Evolutionary conservation across 1,140 invertebrate genomes (phyloP).

Genomic region (Phthorimaea operculella): DNA sequence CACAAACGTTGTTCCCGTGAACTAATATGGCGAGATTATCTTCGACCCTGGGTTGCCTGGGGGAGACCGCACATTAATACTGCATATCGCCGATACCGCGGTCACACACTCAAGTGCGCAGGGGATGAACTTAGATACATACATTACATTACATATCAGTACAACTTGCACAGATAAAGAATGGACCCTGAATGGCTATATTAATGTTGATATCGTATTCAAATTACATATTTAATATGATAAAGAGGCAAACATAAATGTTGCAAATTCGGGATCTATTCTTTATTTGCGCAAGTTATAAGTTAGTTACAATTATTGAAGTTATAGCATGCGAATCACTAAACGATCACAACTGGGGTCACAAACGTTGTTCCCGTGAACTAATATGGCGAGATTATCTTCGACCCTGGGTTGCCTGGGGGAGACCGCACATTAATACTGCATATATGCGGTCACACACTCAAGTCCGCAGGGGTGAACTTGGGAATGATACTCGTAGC

Average conservation of each 20-base stretch:
- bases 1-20: neutral
- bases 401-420: neutral
- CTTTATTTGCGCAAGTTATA: too few relatives aligned
- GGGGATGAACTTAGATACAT: neutral
- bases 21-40: slow-evolving; percentile 1
- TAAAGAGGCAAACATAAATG: too few relatives aligned
- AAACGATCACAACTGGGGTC: neutral
- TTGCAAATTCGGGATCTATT: too few relatives aligned
- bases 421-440: neutral
- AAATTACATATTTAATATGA: too few relatives aligned
- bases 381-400: neutral
- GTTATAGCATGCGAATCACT: neutral
- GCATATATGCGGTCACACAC: neutral
- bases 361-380: neutral
- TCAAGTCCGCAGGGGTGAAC: neutral
- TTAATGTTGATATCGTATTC: too few relatives aligned
- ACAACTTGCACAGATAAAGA: too few relatives aligned
- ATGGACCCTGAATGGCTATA: too few relatives aligned
- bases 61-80: neutral
- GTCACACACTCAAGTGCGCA: neutral
- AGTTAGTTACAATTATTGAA: too few relatives aligned
- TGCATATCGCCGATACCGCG: neutral
- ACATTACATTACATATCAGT: too few relatives aligned
- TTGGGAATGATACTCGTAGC: too few relatives aligned
- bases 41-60: neutral